Percentiles rank a stretch among this genome's conserved stretches.
phyloP scores from a whole-genome alignment of 2,888 invertebrate genomes.

The Hydroisotoma schaefferi region DNA sequence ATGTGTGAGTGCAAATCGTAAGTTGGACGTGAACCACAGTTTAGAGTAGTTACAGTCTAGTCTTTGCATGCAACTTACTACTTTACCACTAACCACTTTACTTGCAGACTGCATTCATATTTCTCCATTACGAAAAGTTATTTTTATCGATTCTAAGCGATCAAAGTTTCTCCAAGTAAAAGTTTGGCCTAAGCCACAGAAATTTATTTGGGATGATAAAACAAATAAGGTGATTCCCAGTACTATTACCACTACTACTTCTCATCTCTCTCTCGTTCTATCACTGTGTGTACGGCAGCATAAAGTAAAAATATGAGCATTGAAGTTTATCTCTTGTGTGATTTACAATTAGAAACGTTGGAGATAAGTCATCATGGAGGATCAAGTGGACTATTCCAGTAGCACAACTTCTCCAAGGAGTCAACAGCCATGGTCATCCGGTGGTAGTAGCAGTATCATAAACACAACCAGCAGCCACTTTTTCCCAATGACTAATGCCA shows the following conservation, averaged over 20 bases:
- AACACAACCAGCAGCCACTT: neutral
- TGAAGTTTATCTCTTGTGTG: neutral
- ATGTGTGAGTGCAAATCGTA: too few relatives aligned
- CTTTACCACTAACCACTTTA: too few relatives aligned
- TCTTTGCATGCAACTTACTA: too few relatives aligned
- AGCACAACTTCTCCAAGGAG: neutral
- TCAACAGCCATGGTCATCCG: too few relatives aligned
- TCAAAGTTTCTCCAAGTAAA: neutral
- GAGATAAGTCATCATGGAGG: slow-evolving; percentile 10
- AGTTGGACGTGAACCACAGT: too few relatives aligned
- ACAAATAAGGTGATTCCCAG: neutral
- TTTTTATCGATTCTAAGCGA: neutral
- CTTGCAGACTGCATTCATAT: too few relatives aligned
- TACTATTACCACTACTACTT: neutral
- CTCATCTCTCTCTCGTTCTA: neutral
- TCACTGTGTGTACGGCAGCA: too few relatives aligned
- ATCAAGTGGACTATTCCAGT: neutral
- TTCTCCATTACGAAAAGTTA: too few relatives aligned
- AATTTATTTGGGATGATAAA: slow-evolving; percentile 5
- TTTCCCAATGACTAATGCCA: neutral
- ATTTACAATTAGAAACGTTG: slow-evolving; percentile 14
- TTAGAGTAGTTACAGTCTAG: too few relatives aligned
- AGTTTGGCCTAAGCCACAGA: too few relatives aligned
- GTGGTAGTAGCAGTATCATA: too few relatives aligned
- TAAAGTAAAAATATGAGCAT: too few relatives aligned